Evolutionary conservation across 2,888 invertebrate species (phyloP).

Genomic region (Hyposoter dolosus): DNA sequence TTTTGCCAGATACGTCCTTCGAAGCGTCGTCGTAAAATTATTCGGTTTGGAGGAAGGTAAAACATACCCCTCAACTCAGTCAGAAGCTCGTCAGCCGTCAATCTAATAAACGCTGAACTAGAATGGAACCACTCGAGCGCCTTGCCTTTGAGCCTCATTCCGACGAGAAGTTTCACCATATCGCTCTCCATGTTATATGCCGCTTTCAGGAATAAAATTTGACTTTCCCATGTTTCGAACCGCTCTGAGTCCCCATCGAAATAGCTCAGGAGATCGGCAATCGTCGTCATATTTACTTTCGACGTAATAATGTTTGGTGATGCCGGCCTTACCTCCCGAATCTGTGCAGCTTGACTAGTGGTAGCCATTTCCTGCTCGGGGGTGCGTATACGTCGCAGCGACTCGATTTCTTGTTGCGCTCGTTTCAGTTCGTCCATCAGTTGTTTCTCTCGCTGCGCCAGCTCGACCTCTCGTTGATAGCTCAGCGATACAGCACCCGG

Average conservation of each 20-base stretch:
- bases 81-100: constrained; percentile 9
- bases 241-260: constrained; percentile 43
- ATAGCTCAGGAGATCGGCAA: constrained; percentile 45
- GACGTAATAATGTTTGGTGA: neutral
- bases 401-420: neutral
- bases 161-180: neutral
- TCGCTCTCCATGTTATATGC: constrained; percentile 12
- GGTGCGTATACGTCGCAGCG: neutral
- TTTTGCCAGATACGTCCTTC: neutral
- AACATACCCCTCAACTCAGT: constrained; percentile 42
- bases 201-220: constrained; percentile 25
- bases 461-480: constrained; percentile 37
- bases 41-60: constrained; percentile 25
- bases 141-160: constrained; percentile 38
- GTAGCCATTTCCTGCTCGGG: neutral
- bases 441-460: constrained; percentile 64
- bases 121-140: constrained; percentile 56
- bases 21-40: neutral
- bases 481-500: no score
- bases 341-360: neutral
- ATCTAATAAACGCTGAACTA: neutral
- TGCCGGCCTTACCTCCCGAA: neutral
- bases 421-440: neutral
- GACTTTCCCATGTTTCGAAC: constrained; percentile 45
- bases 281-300: neutral